phyloP scores from a whole-genome alignment of 64 coral and sea anemone species.

The Montipora efflorescens region DNA sequence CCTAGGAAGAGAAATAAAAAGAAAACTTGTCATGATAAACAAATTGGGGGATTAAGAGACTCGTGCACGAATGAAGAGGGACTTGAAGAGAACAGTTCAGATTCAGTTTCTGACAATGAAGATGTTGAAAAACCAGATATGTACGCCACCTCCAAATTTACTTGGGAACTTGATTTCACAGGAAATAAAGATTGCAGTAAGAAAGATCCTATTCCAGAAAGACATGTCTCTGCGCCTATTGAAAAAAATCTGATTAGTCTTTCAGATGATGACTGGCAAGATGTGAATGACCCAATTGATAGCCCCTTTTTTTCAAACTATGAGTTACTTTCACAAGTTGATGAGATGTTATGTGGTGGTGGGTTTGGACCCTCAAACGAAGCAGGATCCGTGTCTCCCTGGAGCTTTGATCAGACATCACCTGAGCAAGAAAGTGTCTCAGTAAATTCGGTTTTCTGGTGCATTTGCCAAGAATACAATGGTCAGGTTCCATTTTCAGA shows the following conservation, averaged over 20 bases:
- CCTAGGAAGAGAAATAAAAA: not conserved
- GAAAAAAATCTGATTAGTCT: constrained; percentile 9
- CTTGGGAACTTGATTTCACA: not conserved
- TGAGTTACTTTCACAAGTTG: constrained; percentile 38
- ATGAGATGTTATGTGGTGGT: constrained; percentile 4
- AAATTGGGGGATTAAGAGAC: too few relatives aligned
- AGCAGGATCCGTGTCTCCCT: constrained; percentile 20
- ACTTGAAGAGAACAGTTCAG: constrained; percentile 6
- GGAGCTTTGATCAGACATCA: not conserved
- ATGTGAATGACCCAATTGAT: not conserved
- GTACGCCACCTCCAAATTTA: not conserved
- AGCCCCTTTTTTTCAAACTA: not conserved
- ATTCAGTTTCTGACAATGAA: constrained; percentile 35
- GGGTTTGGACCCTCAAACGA: not conserved
- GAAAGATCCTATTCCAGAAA: not conserved
- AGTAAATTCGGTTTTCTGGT: constrained; percentile 55
- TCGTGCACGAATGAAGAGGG: not conserved
- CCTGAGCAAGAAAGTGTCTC: not conserved
- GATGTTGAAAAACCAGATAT: constrained; percentile 11
- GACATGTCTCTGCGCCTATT: not conserved
- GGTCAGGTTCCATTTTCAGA: constrained; percentile 53
- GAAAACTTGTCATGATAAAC: not conserved
- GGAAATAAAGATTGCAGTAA: not conserved
- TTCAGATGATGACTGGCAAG: constrained; percentile 32
- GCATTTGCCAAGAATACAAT: constrained; percentile 41